Evolutionary conservation across 2,888 invertebrate genomes (phyloP).

Genomic region (Plusia festucae): DNA sequence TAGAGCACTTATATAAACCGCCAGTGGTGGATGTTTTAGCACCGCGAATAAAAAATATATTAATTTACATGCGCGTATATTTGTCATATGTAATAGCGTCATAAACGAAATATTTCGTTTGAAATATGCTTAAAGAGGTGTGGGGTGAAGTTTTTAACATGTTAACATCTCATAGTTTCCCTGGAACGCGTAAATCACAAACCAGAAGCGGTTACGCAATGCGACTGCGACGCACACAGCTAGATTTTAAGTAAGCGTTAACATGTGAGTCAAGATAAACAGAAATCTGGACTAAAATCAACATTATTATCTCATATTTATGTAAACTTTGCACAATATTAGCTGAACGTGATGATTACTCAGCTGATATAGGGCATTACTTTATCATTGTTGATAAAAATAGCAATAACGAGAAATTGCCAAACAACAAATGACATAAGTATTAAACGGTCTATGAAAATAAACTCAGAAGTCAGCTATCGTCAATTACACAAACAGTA

Average conservation of each 20-base stretch:
- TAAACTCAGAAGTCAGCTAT: constrained; percentile 72
- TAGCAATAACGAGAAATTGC: constrained; percentile 51
- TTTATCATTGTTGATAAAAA: constrained; percentile 52
- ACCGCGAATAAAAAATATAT: constrained; percentile 64
- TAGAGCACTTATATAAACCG: constrained; percentile 76
- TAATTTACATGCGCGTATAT: constrained; percentile 66
- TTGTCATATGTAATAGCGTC: constrained; percentile 65
- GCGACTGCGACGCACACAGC: constrained; percentile 59
- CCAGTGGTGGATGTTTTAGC: constrained; percentile 63
- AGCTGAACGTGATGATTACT: constrained; percentile 48
- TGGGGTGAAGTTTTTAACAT: constrained; percentile 51
- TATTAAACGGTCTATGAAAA: constrained; percentile 59
- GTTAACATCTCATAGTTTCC: constrained; percentile 62
- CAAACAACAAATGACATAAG: constrained; percentile 67
- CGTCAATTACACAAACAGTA: constrained; percentile 68
- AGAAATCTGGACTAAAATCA: constrained; percentile 56
- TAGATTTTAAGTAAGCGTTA: constrained; percentile 61
- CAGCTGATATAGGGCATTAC: constrained; percentile 52
- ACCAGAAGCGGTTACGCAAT: constrained; percentile 65
- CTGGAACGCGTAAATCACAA: constrained; percentile 67
- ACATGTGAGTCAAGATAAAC: constrained; percentile 61
- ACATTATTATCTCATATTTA: constrained; percentile 56
- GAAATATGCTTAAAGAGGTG: constrained; percentile 48
- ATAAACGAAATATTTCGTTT: constrained; percentile 64
- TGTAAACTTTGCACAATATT: constrained; percentile 62